A percentile compares a stretch with the other conserved stretches of the same genome.
Conservation (phyloP, 2,113 vertebrate genomes). For the Seriola quinqueradiata region DNA sequence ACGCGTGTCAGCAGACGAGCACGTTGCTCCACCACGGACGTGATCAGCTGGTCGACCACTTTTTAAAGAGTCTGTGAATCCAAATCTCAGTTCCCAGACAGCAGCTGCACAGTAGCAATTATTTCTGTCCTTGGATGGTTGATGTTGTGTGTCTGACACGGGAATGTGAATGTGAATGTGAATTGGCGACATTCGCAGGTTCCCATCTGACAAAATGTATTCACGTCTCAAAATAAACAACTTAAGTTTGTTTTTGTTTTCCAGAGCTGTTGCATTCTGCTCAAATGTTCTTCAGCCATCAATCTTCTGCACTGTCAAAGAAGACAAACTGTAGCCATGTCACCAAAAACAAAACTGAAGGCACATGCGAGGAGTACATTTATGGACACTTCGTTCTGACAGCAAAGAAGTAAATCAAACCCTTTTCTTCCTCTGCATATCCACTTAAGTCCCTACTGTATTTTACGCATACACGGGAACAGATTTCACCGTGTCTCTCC, state of each 20-base stretch:
- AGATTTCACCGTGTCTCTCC: not conserved
- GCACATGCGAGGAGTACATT: not conserved
- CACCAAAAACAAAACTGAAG: not conserved
- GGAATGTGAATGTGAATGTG: not conserved
- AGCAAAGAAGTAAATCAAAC: conserved; percentile 22
- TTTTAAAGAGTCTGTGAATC: not conserved
- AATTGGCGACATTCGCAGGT: not conserved
- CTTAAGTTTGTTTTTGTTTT: not conserved
- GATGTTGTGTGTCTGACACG: not conserved
- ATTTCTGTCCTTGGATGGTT: not conserved
- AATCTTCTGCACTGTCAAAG: not conserved
- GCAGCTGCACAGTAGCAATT: not conserved
- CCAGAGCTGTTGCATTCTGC: not conserved
- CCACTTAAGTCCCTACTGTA: not conserved
- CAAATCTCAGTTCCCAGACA: not conserved
- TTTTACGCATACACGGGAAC: not conserved
- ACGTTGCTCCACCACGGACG: too few relatives aligned
- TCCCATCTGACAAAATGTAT: not conserved
- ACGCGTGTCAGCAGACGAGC: too few relatives aligned
- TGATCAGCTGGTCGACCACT: not conserved
- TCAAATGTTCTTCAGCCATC: not conserved
- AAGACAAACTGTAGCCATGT: not conserved
- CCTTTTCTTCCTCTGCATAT: conserved; percentile 6
- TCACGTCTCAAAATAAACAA: not conserved
- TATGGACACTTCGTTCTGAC: not conserved